Base-by-base conservation (phyloP, 2,797 vertebrate genomes). In the Paedocypris micromegethes region DNA sequence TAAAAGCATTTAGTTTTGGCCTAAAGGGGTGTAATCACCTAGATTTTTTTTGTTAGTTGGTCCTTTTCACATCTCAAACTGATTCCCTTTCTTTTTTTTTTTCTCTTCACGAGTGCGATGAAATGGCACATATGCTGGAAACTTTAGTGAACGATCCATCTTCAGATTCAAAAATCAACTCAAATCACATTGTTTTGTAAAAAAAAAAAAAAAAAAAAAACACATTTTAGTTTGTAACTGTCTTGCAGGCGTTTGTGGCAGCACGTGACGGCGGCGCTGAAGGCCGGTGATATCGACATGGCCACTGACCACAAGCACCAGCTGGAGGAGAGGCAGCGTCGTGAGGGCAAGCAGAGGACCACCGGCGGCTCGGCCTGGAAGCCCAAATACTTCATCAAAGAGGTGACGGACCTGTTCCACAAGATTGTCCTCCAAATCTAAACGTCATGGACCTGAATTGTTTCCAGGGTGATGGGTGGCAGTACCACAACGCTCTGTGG, bases 401-500 rank as follows among this genome's bases (percentile, higher is more conserved):
- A 97, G 92, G 94, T 94, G 83, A 87, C 50, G 41, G 7, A 6
- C 6, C 63, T 40, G n/a, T 37, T 43, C 58, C 56, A 64, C 46
- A 51, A n/a, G 37, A 61, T 45, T 50, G 53, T 4, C 5, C 43
- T 61, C 2, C 48, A 48, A 6, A 48, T 48, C 47, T 48, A 9
- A 48, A 52, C 5, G 6, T 38, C 3, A 40, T 79, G 70, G 72
- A 48, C 72, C 55, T 40, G 59, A 61, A 70, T 43, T 57, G 49
- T 50, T 3, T 75, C 2, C 79, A 96, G 94, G 93, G 92, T 0
- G 93, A 95, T 1, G 90, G 91, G 72, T 97, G 94, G 93, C 83
- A 93, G 3, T 95, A 95, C 71, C 77, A 90, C 83, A 91, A 88
- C 78, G 92, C 93, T 57, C 89, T 97, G 6, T 94, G 93, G 94